A percentile compares a stretch with the other conserved stretches of the same genome.
Conservation (phyloP, 2,113 vertebrate genomes). For the Gila orcuttii region DNA sequence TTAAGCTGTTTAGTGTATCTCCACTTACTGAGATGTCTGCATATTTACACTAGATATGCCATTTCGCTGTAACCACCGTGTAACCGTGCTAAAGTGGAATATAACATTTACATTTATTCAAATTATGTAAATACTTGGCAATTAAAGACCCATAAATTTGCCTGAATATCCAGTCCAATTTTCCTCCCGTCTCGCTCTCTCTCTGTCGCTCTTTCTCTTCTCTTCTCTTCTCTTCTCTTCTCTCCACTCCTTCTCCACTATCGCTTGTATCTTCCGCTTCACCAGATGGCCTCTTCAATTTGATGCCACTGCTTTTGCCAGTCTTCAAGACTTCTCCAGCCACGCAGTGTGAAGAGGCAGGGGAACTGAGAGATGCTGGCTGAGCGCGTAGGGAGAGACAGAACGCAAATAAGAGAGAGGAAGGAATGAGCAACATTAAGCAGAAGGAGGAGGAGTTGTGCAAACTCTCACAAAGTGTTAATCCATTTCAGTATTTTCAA, state of each 20-base stretch:
- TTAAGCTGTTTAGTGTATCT: conserved; percentile 12
- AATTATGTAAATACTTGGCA: conserved; percentile 35
- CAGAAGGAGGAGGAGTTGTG: conserved; percentile 38
- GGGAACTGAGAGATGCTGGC: conserved; percentile 42
- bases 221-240: conserved; percentile 20
- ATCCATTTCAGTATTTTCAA: conserved; percentile 62
- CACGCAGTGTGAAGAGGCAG: conserved; percentile 66
- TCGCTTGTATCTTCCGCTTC: conserved; percentile 59
- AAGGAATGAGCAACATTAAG: conserved; percentile 9
- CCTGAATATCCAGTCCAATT: conserved; percentile 28
- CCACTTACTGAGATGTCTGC: conserved; percentile 7
- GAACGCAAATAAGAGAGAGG: conserved; percentile 27
- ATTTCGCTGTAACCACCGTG: conserved; percentile 1
- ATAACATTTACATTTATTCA: conserved; percentile 15
- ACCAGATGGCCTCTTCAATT: conserved; percentile 76
- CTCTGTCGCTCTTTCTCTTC: conserved; percentile 11
- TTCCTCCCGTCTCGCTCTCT: neutral
- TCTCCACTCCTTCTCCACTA: neutral
- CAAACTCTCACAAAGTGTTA: conserved; percentile 57
- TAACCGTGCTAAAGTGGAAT: neutral
- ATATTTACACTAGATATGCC: conserved; percentile 9
- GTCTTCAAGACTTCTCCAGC: conserved; percentile 70
- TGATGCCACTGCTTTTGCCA: conserved; percentile 68
- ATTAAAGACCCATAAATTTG: conserved; percentile 31
- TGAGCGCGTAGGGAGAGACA: conserved; percentile 55